Conservation (phyloP, 2,888 invertebrate genomes). For the Agrotis segetum region DNA sequence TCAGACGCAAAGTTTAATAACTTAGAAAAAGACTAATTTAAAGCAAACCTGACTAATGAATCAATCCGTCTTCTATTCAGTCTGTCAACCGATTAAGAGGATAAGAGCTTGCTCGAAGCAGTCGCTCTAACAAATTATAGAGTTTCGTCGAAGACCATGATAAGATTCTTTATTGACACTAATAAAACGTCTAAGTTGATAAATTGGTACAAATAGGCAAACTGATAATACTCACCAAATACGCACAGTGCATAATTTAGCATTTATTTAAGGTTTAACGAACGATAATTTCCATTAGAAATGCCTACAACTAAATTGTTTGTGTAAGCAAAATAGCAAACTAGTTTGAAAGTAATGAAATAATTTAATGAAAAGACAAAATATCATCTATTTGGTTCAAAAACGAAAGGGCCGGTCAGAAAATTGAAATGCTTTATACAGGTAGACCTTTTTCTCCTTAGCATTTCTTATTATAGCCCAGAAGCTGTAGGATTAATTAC, state of each 20-base stretch:
- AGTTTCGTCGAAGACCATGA: not conserved
- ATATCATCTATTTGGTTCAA: no score
- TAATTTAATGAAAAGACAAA: no score
- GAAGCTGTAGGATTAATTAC: no score
- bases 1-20: not conserved
- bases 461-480: no score
- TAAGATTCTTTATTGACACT: not conserved
- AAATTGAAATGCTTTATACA: no score
- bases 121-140: not conserved
- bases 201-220: not conserved
- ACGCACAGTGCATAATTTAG: not conserved
- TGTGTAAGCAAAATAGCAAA: no score
- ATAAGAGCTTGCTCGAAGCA: not conserved
- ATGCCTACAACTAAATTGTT: no score
- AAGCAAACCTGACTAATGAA: not conserved
- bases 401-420: no score
- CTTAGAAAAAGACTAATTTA: not conserved
- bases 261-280: not conserved
- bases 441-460: no score
- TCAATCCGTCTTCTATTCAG: conserved; percentile 7
- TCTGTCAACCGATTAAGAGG: conserved; percentile 6
- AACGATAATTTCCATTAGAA: not conserved
- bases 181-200: not conserved
- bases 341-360: no score
- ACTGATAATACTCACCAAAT: conserved; percentile 2